A percentile compares a stretch with the other conserved stretches of the same genome.
Conservation (phyloP, 2,113 vertebrate genomes). For the Gobiocypris rarus region DNA sequence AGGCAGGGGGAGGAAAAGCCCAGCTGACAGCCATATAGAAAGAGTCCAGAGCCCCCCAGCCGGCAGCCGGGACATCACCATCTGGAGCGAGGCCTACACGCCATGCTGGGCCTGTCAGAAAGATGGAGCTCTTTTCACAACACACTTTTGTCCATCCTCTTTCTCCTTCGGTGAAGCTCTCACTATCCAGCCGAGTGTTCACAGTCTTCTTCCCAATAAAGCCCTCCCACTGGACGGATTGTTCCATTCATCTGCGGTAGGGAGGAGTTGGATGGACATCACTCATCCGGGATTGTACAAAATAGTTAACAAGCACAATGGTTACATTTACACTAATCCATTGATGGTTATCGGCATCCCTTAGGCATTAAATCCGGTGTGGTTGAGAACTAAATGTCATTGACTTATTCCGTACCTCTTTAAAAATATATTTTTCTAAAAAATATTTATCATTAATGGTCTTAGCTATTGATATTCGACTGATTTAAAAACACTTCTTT, state of each 20-base stretch:
- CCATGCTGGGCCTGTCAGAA: slow-evolving; percentile 50
- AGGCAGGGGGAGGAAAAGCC: slow-evolving; percentile 25
- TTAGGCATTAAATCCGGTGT: not conserved
- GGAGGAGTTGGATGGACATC: slow-evolving; percentile 17
- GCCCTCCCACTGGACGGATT: slow-evolving; percentile 54
- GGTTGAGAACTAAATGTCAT: not conserved
- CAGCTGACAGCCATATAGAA: slow-evolving; percentile 23
- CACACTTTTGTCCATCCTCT: slow-evolving; percentile 65
- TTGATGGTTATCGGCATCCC: not conserved
- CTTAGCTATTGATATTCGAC: not conserved
- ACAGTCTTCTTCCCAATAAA: slow-evolving; percentile 54
- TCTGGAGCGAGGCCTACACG: slow-evolving; percentile 48
- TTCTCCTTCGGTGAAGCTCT: slow-evolving; percentile 47
- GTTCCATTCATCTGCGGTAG: slow-evolving; percentile 6
- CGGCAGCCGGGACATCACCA: slow-evolving; percentile 38
- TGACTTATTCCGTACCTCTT: not conserved
- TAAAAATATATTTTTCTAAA: not conserved
- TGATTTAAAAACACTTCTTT: too few species aligned
- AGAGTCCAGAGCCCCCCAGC: slow-evolving; percentile 29
- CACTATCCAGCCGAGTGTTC: slow-evolving; percentile 44
- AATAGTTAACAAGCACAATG: slow-evolving; percentile 9
- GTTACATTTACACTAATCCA: slow-evolving; percentile 2
- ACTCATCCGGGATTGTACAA: slow-evolving; percentile 19
- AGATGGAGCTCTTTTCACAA: slow-evolving; percentile 50
- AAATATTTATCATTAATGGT: not conserved